Conservation (phyloP, 2,113 vertebrate genomes). For the Falcunculus frontatus region DNA sequence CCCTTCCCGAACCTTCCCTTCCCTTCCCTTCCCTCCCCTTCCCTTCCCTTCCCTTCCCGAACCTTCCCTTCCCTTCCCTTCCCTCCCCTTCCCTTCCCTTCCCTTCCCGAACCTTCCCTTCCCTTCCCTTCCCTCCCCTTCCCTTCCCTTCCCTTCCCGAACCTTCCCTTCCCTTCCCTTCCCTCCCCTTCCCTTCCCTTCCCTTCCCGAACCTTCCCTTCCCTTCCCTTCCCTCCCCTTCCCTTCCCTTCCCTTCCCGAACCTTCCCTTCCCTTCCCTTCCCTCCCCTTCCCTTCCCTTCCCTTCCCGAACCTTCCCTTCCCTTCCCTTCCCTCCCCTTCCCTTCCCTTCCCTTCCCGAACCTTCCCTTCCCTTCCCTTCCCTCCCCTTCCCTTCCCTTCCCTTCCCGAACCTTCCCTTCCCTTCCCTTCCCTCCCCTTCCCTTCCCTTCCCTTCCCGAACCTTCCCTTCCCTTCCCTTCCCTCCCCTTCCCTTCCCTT, state of each 20-base stretch:
- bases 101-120: neutral
- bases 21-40: neutral
- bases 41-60: neutral
- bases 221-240: neutral
- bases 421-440: neutral
- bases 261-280: neutral
- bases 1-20: neutral
- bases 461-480: no score
- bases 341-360: neutral
- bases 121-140: neutral
- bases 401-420: neutral
- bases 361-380: neutral
- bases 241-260: neutral
- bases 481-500: neutral
- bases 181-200: neutral
- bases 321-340: no score
- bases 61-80: neutral
- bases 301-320: neutral
- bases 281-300: neutral
- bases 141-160: neutral
- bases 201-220: neutral
- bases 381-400: neutral
- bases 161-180: no score
- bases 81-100: neutral
- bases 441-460: neutral